Base-by-base conservation (phyloP, 2,888 invertebrate species). In the Dicyrtomina minuta region DNA sequence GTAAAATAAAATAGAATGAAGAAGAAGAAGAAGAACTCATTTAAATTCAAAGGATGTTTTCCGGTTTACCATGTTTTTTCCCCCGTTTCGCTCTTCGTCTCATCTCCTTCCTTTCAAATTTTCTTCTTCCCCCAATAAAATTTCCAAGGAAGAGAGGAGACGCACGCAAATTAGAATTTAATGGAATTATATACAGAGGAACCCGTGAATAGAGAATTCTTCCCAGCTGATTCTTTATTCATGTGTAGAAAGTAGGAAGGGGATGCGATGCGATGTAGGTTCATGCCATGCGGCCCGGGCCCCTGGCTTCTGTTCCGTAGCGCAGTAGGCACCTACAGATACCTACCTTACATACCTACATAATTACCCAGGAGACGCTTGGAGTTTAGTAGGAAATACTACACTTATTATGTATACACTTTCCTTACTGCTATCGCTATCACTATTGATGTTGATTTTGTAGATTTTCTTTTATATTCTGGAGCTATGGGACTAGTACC, bases 131-230 rank as follows among this genome's bases (percentile, higher is more conserved):
- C 24, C 43, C 59, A 60, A 60, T 60, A 39, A 41, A 60, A 60
- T 43, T 20, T 60, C 20, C 43, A 22, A n/a, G 33, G 10, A 39
- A 20, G 20, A 20, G 20, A 60, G 26, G 8, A 46, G 12, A 22
- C 17, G 24, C 22, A 24, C 41, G 44, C n/a, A 39, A 61, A 61
- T 61, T 61, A 61, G 61, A 61, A 61, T 61, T 61, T 44, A 61
- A 61, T 61, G 61, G 61, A 61, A 61, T 61, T 46, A 60, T 60
- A 43, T 10, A 60, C 13, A 44, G 17, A 43, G 3, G 1, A 26
- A n/a, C 10, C 10, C 4, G 26, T 41, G 58, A 39, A 58, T 12
- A 41, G 24, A 43, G 43, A 26, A 46, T 46, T 17, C 39, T 17
- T 24, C 6, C 61, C 61, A 61, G n/a, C 44, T 26, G 44, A 44